Evolutionary conservation across 2,797 vertebrate species (phyloP).

Genomic region (Karalla daura): DNA sequence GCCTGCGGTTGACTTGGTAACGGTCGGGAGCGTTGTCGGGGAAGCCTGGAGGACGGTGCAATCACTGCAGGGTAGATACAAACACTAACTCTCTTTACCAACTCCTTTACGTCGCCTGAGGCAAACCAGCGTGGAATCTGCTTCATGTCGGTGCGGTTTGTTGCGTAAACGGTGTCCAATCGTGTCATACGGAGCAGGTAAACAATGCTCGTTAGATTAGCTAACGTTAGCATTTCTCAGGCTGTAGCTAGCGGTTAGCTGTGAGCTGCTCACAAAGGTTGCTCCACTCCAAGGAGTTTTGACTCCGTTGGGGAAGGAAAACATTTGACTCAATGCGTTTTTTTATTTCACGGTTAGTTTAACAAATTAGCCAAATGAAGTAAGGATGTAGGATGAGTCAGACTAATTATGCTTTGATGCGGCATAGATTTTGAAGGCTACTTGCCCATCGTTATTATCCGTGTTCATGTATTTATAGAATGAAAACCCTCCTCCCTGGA

Average conservation of each 20-base stretch:
- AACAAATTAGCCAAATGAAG: not conserved
- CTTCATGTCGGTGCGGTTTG: not conserved
- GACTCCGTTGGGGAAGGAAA: not conserved
- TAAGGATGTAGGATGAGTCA: no score
- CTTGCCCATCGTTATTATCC: conserved; percentile 4
- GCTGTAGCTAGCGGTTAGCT: conserved; percentile 20
- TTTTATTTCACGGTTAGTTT: not conserved
- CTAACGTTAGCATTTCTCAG: conserved; percentile 43
- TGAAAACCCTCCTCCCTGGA: conserved; percentile 12
- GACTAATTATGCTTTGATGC: no score
- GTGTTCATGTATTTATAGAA: conserved; percentile 32
- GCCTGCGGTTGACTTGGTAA: conserved; percentile 74
- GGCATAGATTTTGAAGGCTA: not conserved
- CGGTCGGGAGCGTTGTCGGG: conserved; percentile 52
- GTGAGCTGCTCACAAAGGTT: not conserved
- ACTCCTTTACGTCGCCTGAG: not conserved
- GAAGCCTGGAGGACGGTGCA: conserved; percentile 28
- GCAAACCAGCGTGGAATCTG: accelerated
- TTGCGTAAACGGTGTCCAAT: not conserved
- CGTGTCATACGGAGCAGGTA: not conserved
- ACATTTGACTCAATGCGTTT: not conserved
- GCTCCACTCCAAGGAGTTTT: not conserved
- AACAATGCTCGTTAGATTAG: conserved; percentile 5
- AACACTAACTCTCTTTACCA: not conserved
- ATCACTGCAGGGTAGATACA: conserved; percentile 43